Conservation (phyloP, 2,797 vertebrate genomes). For the Rhinoraja longicauda region DNA sequence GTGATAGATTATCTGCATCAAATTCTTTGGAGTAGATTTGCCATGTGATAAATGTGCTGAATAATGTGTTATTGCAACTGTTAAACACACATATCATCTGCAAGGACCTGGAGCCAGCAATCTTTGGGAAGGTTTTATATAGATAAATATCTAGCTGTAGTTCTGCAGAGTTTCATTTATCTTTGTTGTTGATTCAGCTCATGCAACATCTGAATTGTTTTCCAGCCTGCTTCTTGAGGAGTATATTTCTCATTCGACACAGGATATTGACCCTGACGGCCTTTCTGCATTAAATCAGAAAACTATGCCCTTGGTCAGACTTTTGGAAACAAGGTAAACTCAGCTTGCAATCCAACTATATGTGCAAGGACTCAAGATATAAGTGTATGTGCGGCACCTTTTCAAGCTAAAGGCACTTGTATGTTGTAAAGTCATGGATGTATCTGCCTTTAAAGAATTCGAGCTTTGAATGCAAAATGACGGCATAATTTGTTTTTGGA, state of each 20-base stretch:
- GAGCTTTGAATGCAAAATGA: background rate
- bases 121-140: conserved; percentile 1
- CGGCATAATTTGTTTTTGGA: background rate
- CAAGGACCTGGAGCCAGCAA: background rate
- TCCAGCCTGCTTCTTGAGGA: conserved; percentile 72
- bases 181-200: background rate
- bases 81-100: background rate
- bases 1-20: conserved; percentile 8
- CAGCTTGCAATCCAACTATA: background rate
- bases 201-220: background rate
- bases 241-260: conserved; percentile 63
- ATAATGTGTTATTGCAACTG: conserved; percentile 25
- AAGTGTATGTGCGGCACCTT: too few relatives aligned
- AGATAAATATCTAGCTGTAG: conserved; percentile 4
- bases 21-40: background rate
- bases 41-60: conserved; percentile 8
- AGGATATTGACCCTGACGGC: conserved; percentile 49
- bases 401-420: background rate
- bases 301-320: conserved; percentile 72
- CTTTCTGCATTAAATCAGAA: conserved; percentile 57
- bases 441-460: background rate
- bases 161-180: conserved; percentile 9
- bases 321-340: conserved; percentile 80
- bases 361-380: too few relatives aligned
- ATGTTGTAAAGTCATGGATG: background rate